These are phyloP conservation scores for Trichechus manatus DNA, from an alignment of 2,113 vertebrate genomes.

Conservation along the genomic window DNA sequence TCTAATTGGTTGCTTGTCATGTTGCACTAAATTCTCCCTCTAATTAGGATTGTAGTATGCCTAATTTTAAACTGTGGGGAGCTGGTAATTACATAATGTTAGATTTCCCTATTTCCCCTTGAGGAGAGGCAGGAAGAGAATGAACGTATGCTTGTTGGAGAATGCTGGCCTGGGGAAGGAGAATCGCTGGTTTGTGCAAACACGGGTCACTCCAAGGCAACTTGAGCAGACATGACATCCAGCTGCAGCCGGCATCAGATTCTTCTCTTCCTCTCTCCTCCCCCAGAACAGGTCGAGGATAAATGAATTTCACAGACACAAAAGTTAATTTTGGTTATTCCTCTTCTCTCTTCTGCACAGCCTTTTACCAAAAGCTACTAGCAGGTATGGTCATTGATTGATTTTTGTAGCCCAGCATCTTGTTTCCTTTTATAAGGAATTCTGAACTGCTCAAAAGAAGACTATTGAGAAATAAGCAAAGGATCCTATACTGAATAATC, in stretches of 20 bases:
- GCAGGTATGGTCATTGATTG: not conserved
- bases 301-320: slow-evolving; percentile 16
- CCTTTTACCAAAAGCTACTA: not conserved
- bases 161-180: not conserved
- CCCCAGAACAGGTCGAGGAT: not conserved
- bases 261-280: not conserved
- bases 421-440: slow-evolving; percentile 55
- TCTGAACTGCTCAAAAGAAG: slow-evolving; percentile 19
- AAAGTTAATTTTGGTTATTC: slow-evolving; percentile 22
- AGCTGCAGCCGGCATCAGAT: not conserved
- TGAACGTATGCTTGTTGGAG: not conserved
- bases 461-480: slow-evolving; percentile 21
- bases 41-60: slow-evolving; percentile 66
- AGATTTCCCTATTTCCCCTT: not conserved
- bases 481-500: not conserved
- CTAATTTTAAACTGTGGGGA: slow-evolving; percentile 69
- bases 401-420: not conserved
- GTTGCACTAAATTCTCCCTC: slow-evolving; percentile 50
- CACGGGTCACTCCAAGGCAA: not conserved
- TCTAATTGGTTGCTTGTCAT: slow-evolving; percentile 70
- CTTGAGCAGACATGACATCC: not conserved
- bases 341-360: not conserved
- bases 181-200: not conserved
- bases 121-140: not conserved
- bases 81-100: slow-evolving; percentile 61